These are phyloP conservation scores for Drosophila varians DNA, from an alignment of 1,140 invertebrate genomes.

Conservation along the genomic window DNA sequence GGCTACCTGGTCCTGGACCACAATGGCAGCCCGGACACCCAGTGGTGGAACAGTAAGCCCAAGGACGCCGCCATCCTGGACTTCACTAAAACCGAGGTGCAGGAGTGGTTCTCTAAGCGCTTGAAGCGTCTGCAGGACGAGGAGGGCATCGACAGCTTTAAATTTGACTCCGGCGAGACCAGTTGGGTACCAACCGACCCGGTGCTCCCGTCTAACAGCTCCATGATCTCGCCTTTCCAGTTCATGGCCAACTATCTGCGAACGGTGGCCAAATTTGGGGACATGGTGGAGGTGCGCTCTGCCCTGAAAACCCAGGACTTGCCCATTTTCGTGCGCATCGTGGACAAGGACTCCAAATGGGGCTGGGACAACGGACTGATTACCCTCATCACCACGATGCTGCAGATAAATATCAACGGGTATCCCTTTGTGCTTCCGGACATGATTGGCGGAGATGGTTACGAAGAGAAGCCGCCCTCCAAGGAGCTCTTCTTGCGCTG, in stretches of 20 bases:
- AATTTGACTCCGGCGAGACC: conserved; percentile 96
- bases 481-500: conserved; percentile 95
- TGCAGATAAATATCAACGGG: conserved; percentile 92
- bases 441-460: conserved; percentile 96
- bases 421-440: conserved; percentile 94
- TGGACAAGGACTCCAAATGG: conserved; percentile 94
- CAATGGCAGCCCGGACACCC: conserved; percentile 85
- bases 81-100: conserved; percentile 90
- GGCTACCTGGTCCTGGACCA: conserved; percentile 87
- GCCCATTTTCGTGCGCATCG: conserved; percentile 94
- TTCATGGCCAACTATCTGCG: conserved; percentile 87
- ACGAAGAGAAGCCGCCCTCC: conserved; percentile 86
- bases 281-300: conserved; percentile 89
- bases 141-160: conserved; percentile 92
- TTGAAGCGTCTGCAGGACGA: conserved; percentile 86
- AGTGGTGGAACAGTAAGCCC: conserved; percentile 93
- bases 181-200: conserved; percentile 86
- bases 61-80: conserved; percentile 88
- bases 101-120: conserved; percentile 89
- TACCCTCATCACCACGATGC: conserved; percentile 91
- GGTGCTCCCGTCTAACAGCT: conserved; percentile 83
- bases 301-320: conserved; percentile 88
- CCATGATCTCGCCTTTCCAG: conserved; percentile 85
- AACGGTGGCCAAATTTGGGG: conserved; percentile 87
- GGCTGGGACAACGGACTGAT: conserved; percentile 90